phyloP scores from a whole-genome alignment of 2,797 vertebrate genomes.

The Falco concolor region DNA sequence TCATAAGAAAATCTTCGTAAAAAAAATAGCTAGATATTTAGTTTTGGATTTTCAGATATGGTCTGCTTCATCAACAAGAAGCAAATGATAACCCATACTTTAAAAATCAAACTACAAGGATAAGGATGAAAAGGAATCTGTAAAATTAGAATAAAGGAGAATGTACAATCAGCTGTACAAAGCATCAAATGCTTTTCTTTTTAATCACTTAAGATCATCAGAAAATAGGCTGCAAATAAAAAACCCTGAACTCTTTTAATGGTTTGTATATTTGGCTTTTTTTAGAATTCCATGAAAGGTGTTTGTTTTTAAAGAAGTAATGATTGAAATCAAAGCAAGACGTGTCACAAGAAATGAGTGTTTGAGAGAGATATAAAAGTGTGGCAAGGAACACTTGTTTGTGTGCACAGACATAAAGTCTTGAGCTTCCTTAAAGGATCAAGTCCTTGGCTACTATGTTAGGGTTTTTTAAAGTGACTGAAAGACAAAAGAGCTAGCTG shows the following conservation, averaged over 20 bases:
- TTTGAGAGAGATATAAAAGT: neutral
- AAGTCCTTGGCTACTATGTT: neutral
- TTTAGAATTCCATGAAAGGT: neutral
- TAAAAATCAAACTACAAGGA: neutral
- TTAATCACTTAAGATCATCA: neutral
- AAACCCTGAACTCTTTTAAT: neutral
- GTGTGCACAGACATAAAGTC: neutral
- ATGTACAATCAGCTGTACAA: neutral
- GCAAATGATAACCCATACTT: neutral
- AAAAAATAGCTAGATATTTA: neutral
- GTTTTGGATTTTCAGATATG: neutral
- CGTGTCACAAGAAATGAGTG: neutral
- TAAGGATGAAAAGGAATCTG: neutral
- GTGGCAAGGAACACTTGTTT: neutral
- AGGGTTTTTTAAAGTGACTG: neutral
- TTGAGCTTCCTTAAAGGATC: neutral
- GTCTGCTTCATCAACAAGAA: neutral
- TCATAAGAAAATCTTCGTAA: neutral
- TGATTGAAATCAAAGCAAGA: neutral
- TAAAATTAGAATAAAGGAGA: neutral
- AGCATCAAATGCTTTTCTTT: neutral
- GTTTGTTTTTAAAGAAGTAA: neutral
- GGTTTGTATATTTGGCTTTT: neutral
- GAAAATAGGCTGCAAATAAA: neutral
- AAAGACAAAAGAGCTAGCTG: neutral